Percentiles rank a stretch among this genome's conserved stretches.
phyloP scores from a whole-genome alignment of 1,140 invertebrate genomes.

The Patella vulgata region DNA sequence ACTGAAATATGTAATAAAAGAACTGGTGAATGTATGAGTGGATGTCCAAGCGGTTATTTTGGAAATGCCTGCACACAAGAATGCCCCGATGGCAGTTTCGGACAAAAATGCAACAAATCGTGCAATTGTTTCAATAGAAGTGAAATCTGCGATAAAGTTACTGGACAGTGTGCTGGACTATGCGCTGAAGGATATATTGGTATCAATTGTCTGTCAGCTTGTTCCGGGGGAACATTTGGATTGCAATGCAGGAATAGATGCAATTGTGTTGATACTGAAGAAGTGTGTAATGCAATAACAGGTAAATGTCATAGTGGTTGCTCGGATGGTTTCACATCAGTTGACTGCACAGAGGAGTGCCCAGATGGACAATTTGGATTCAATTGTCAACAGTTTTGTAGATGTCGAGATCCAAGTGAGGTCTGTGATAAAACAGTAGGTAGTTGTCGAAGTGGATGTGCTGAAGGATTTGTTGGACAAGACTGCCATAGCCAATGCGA shows the following conservation, averaged over 20 bases:
- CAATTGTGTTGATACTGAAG: no score
- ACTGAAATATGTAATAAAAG: slow-evolving; percentile 7
- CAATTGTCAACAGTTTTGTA: slow-evolving; percentile 10
- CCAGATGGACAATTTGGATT: neutral
- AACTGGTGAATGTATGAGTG: slow-evolving; percentile 13
- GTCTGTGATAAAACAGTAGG: slow-evolving; percentile 10
- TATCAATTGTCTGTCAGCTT: no score
- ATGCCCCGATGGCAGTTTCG: no score
- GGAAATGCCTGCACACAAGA: slow-evolving; percentile 1
- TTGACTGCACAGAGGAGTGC: neutral
- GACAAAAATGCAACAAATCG: no score
- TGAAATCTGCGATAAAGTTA: no score
- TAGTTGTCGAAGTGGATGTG: slow-evolving; percentile 14
- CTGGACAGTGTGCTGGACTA: no score
- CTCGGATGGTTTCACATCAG: neutral
- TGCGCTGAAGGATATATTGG: no score
- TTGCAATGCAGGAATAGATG: no score
- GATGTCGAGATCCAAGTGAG: slow-evolving; percentile 15
- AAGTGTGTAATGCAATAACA: slow-evolving; percentile 10
- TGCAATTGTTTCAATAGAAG: no score
- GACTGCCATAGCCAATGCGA: slow-evolving; percentile 2
- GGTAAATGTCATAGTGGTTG: slow-evolving; percentile 13
- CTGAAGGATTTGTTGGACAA: slow-evolving; percentile 12
- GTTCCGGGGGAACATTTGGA: no score
- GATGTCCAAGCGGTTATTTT: slow-evolving; percentile 14